phyloP scores from a whole-genome alignment of 2,113 vertebrate genomes.

The Nipponia nippon region DNA sequence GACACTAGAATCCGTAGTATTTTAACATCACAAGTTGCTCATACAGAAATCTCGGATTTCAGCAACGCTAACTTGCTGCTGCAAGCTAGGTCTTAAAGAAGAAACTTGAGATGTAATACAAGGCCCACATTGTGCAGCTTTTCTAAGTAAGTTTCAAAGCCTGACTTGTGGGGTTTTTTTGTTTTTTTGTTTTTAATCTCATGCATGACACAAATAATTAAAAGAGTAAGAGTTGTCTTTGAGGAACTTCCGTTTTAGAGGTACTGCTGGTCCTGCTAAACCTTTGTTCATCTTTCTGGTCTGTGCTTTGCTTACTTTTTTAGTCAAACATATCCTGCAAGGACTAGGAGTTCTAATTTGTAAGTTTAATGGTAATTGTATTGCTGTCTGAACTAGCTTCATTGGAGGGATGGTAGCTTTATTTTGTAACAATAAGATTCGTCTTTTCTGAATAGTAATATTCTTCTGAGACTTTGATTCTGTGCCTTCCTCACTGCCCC shows the following conservation, averaged over 20 bases:
- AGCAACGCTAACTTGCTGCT: background rate
- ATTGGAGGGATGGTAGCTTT: background rate
- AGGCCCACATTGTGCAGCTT: background rate
- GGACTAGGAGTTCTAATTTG: background rate
- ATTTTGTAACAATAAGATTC: background rate
- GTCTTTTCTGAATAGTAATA: background rate
- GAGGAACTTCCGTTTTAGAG: background rate
- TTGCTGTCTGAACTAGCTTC: background rate
- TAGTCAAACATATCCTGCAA: background rate
- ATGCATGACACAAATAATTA: background rate
- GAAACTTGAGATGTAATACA: background rate
- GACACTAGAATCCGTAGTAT: background rate
- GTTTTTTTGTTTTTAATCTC: background rate
- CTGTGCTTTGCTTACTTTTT: background rate
- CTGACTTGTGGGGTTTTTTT: background rate
- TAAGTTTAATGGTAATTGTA: background rate
- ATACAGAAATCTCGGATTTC: background rate
- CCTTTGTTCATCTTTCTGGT: background rate
- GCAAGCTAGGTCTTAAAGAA: background rate
- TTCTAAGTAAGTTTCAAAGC: background rate
- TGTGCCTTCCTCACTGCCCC: background rate
- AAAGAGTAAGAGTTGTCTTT: background rate
- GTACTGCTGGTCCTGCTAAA: background rate
- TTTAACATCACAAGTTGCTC: background rate
- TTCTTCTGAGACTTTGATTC: conserved; percentile 12